Conservation (phyloP, 2,113 vertebrate species). For the Sceloporus tristichus region DNA sequence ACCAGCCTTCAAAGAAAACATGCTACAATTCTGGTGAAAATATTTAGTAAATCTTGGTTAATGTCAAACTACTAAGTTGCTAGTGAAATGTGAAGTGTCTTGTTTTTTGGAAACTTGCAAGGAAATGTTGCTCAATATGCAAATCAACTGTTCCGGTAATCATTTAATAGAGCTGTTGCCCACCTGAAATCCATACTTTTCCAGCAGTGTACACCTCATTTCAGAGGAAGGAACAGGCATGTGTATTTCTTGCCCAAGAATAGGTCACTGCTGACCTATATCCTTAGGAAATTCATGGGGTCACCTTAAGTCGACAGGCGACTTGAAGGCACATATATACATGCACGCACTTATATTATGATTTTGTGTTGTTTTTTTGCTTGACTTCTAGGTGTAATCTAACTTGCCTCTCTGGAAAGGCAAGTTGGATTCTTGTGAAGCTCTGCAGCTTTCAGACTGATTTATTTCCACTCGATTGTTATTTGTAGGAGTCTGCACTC, state of each 20-base stretch:
- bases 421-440: neutral
- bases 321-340: too few relatives aligned
- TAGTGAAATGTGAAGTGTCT: constrained; percentile 31
- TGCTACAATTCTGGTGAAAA: too few relatives aligned
- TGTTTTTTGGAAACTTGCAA: constrained; percentile 35
- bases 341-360: too few relatives aligned
- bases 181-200: neutral
- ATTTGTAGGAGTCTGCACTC: neutral
- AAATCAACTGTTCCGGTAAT: constrained; percentile 1
- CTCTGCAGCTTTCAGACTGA: neutral
- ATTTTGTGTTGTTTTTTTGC: neutral
- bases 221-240: neutral
- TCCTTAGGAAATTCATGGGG: too few relatives aligned
- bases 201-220: neutral
- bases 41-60: too few relatives aligned
- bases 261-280: too few relatives aligned
- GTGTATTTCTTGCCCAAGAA: too few relatives aligned
- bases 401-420: neutral
- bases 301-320: too few relatives aligned
- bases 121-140: constrained; percentile 6
- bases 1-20: too few relatives aligned
- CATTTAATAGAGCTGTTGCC: neutral
- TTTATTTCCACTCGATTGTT: neutral
- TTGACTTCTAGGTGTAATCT: neutral
- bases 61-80: neutral